These are phyloP conservation scores for Agonopterix arenella DNA, from an alignment of 2,888 invertebrate species.

Conservation along the genomic window DNA sequence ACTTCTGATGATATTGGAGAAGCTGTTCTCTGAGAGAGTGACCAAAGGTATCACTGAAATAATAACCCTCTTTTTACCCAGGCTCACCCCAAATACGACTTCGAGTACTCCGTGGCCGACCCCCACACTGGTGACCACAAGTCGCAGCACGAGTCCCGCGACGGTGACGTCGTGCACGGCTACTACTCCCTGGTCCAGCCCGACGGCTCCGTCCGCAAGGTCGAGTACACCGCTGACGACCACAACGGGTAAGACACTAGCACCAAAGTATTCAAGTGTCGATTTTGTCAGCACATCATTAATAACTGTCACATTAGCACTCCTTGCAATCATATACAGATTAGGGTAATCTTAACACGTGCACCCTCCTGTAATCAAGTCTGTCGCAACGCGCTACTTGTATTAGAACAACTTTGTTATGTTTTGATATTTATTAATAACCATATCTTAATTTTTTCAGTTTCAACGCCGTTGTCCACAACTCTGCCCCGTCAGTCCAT, in stretches of 20 bases:
- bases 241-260: slow-evolving; percentile 37
- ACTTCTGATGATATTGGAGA: no score
- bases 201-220: slow-evolving; percentile 71
- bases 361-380: no score
- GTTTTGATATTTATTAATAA: no score
- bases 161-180: slow-evolving; percentile 76
- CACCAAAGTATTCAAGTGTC: no score
- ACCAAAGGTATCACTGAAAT: no score
- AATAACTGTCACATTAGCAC: no score
- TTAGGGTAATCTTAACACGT: no score
- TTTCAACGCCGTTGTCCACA: slow-evolving; percentile 70
- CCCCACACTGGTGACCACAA: slow-evolving; percentile 77
- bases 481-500: slow-evolving; percentile 38
- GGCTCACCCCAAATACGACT: slow-evolving; percentile 62
- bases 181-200: slow-evolving; percentile 77
- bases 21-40: no score
- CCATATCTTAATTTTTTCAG: slow-evolving; percentile 28
- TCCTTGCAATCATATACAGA: no score
- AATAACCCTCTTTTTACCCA: slow-evolving; percentile 12
- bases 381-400: no score
- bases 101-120: slow-evolving; percentile 72
- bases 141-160: slow-evolving; percentile 68
- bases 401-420: no score
- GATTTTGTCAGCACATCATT: no score
- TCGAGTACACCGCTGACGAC: slow-evolving; percentile 69